A percentile compares a stretch with the other conserved stretches of the same genome.
Conservation (phyloP, 2,797 vertebrate genomes). For the Sebastes nivosus region DNA sequence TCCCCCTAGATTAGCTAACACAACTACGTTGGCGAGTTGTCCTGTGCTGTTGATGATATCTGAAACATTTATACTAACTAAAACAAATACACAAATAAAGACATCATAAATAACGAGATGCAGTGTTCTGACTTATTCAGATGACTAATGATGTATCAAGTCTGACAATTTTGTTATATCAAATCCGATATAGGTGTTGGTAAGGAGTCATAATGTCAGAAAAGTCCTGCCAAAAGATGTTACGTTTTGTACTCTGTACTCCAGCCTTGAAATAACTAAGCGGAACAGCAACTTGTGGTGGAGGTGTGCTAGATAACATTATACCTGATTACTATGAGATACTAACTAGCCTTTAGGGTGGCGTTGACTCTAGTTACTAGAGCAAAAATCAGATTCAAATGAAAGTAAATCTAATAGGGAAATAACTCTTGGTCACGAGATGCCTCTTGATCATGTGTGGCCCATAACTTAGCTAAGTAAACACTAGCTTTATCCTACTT, state of each 20-base stretch:
- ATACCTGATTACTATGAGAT: neutral
- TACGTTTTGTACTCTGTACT: neutral
- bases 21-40: too few relatives aligned
- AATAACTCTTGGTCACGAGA: neutral
- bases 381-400: neutral
- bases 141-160: too few relatives aligned
- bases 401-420: neutral
- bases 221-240: too few relatives aligned
- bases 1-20: neutral
- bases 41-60: neutral
- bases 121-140: too few relatives aligned
- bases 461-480: too few relatives aligned
- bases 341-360: neutral
- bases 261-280: neutral
- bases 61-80: neutral
- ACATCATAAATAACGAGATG: too few relatives aligned
- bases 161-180: too few relatives aligned
- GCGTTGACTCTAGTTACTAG: neutral
- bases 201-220: too few relatives aligned
- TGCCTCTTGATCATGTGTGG: neutral
- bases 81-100: neutral
- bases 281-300: neutral
- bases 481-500: too few relatives aligned
- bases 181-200: too few relatives aligned
- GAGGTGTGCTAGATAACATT: neutral